A percentile compares a stretch with the other conserved stretches of the same genome.
Evolutionary conservation across 2,888 invertebrate species (phyloP).

Genomic region (Eilema sororculum): DNA sequence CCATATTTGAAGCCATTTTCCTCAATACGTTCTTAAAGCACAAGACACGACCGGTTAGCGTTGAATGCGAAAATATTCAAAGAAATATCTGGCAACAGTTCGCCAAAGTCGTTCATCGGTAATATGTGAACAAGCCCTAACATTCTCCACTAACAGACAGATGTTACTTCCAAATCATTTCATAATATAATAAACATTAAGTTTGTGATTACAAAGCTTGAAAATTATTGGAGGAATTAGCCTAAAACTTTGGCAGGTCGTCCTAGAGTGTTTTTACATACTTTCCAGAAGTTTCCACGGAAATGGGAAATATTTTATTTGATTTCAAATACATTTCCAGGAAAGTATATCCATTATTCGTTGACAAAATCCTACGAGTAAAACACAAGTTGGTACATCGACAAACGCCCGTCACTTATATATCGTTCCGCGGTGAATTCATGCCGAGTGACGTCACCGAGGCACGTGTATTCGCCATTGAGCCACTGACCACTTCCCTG

Average conservation of each 20-base stretch:
- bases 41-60: conserved; percentile 19
- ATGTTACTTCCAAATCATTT: not conserved
- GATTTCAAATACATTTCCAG: not conserved
- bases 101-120: not conserved
- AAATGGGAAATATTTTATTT: not conserved
- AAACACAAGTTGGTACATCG: not conserved
- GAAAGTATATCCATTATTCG: not conserved
- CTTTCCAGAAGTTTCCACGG: not conserved
- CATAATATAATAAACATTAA: not conserved
- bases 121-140: not conserved
- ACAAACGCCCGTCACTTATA: conserved; percentile 24
- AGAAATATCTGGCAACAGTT: not conserved
- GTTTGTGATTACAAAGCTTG: not conserved
- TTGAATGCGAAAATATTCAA: not conserved
- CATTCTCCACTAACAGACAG: not conserved
- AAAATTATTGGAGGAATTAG: too few species aligned
- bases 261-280: not conserved
- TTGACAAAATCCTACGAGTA: not conserved
- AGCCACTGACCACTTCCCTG: conserved; percentile 55
- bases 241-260: not conserved
- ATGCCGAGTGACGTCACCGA: conserved; percentile 47
- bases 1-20: conserved; percentile 32
- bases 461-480: conserved; percentile 52
- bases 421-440: conserved; percentile 23
- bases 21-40: conserved; percentile 27